Conservation (phyloP, 2,888 invertebrate genomes). For the Pocota personata region DNA sequence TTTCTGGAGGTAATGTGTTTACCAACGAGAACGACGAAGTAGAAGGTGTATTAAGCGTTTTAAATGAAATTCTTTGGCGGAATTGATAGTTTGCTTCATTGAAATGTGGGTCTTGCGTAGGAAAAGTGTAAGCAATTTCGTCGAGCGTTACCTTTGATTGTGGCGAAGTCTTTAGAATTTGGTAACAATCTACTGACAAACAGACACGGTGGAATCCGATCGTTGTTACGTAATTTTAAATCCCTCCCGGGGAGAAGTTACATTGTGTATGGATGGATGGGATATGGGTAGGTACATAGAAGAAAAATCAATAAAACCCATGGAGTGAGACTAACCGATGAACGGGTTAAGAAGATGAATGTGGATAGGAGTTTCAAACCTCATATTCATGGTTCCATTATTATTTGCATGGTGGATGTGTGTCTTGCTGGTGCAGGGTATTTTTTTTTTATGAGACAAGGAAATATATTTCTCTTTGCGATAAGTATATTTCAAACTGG, state of each 20-base stretch:
- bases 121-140: slow-evolving; percentile 25
- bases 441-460: background rate
- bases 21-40: slow-evolving; percentile 25
- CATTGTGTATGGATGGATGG: background rate
- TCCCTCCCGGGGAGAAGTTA: background rate
- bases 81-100: slow-evolving; percentile 65
- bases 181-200: slow-evolving; percentile 10
- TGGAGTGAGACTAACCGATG: slow-evolving; percentile 51
- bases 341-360: slow-evolving; percentile 53
- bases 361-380: slow-evolving; percentile 43
- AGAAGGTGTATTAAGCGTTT: slow-evolving; percentile 66
- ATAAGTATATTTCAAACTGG: slow-evolving; percentile 1
- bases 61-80: slow-evolving; percentile 65
- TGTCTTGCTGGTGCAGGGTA: background rate
- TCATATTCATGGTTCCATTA: slow-evolving; percentile 53
- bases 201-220: slow-evolving; percentile 16
- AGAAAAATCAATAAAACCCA: slow-evolving; percentile 46
- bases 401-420: slow-evolving; percentile 35
- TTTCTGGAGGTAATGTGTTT: slow-evolving; percentile 69
- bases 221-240: slow-evolving; percentile 25
- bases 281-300: too few relatives aligned
- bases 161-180: slow-evolving; percentile 9
- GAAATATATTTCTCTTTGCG: background rate
- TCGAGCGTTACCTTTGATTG: slow-evolving; percentile 28
- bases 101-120: slow-evolving; percentile 24